phyloP scores from a whole-genome alignment of 1,140 invertebrate species.

The Bombus sibiricus region DNA sequence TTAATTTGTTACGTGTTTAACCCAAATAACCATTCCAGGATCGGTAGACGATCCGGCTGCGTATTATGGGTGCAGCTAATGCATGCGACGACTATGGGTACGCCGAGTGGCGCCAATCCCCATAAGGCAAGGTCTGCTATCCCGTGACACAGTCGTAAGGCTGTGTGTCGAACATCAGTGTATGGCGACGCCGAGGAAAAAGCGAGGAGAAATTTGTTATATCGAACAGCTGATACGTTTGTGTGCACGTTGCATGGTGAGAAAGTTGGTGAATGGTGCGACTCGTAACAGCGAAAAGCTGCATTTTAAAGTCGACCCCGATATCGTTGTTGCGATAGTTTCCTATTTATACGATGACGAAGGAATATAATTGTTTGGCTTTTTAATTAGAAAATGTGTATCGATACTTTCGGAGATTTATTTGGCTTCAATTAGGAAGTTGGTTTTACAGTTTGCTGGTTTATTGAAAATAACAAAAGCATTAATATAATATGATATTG shows the following conservation, averaged over 20 bases:
- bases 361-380: too few relatives aligned
- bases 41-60: slow-evolving; percentile 29
- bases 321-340: too few relatives aligned
- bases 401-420: too few relatives aligned
- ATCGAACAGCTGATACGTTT: slow-evolving; percentile 17
- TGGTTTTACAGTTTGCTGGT: too few relatives aligned
- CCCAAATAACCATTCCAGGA: slow-evolving; percentile 62
- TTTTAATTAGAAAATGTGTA: too few relatives aligned
- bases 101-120: slow-evolving; percentile 32
- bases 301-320: not conserved
- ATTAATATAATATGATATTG: too few relatives aligned
- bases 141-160: not conserved
- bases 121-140: slow-evolving; percentile 23
- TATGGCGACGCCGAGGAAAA: not conserved
- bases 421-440: too few relatives aligned
- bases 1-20: slow-evolving; percentile 66
- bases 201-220: slow-evolving; percentile 13
- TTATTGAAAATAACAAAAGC: too few relatives aligned
- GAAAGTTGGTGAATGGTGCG: not conserved
- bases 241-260: not conserved
- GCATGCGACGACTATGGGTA: slow-evolving; percentile 30
- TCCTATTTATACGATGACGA: too few relatives aligned
- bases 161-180: not conserved
- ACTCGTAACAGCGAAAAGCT: not conserved
- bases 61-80: slow-evolving; percentile 43